phyloP scores from a whole-genome alignment of 92 coral and sea anemone genomes.

The Paramuricea clavata region DNA sequence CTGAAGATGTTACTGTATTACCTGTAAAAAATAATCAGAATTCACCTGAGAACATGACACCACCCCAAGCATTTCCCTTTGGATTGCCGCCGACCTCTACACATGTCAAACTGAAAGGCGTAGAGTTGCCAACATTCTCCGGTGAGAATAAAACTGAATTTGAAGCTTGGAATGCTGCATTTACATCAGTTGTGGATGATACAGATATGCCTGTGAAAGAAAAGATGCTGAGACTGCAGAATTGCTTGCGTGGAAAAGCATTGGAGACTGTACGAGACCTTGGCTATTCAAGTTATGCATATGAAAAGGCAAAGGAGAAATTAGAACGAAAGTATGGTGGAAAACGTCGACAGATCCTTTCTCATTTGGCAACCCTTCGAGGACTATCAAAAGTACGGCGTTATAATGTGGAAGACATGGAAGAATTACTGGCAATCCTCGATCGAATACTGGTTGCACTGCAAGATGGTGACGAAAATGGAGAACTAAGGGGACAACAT shows the following conservation, averaged over 20 bases:
- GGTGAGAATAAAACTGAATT: not conserved
- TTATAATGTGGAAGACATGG: slow-evolving; percentile 1
- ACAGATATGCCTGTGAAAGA: slow-evolving; percentile 9
- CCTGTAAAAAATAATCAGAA: too few relatives aligned
- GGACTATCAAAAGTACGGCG: not conserved
- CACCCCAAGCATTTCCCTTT: too few relatives aligned
- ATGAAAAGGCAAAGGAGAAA: not conserved
- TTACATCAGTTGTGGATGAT: slow-evolving; percentile 14
- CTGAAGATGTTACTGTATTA: too few relatives aligned
- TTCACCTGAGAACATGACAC: too few relatives aligned
- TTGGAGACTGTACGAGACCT: not conserved
- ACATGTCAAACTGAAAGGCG: too few relatives aligned
- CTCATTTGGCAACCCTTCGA: not conserved
- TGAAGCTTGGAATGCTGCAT: slow-evolving; percentile 3
- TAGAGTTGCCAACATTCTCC: slow-evolving; percentile 7
- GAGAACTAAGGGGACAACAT: slow-evolving; percentile 22
- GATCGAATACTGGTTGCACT: slow-evolving; percentile 2
- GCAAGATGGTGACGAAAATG: not conserved
- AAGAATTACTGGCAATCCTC: not conserved
- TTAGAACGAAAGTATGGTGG: slow-evolving; percentile 15
- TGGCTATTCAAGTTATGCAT: not conserved
- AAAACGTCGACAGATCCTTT: not conserved
- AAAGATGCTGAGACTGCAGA: slow-evolving; percentile 14
- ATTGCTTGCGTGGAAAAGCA: not conserved
- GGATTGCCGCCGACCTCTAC: too few relatives aligned